phyloP scores from a whole-genome alignment of 2,797 vertebrate genomes.

The Paguma larvata region DNA sequence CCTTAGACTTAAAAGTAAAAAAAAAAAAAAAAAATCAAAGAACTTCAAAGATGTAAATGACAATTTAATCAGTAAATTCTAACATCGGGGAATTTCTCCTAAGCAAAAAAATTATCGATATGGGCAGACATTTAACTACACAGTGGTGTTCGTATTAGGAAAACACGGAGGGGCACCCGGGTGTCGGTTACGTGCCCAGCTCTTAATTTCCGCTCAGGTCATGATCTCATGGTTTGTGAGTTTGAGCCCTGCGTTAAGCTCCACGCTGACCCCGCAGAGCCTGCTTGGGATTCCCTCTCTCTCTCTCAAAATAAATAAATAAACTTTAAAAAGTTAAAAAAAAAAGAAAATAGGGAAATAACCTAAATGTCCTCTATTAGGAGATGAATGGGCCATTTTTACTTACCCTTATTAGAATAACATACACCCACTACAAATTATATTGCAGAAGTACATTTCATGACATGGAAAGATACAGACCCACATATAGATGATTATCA shows the following conservation, averaged over 20 bases:
- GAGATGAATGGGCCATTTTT: slow-evolving; percentile 64
- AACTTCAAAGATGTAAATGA: slow-evolving; percentile 57
- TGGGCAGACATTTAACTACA: slow-evolving; percentile 50
- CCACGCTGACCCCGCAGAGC: too few relatives aligned
- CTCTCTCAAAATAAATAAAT: too few relatives aligned
- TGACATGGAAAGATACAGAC: neutral
- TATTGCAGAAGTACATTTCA: slow-evolving; percentile 33
- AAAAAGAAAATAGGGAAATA: slow-evolving; percentile 79
- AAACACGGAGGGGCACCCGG: slow-evolving; percentile 53
- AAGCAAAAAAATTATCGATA: slow-evolving; percentile 49
- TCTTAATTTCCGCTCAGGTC: too few relatives aligned
- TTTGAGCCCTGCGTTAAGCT: too few relatives aligned
- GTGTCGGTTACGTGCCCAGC: too few relatives aligned
- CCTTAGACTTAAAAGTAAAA: neutral
- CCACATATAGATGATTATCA: neutral
- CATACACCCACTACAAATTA: slow-evolving; percentile 27
- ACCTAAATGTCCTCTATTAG: slow-evolving; percentile 74
- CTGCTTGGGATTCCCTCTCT: too few relatives aligned
- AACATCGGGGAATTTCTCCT: slow-evolving; percentile 60
- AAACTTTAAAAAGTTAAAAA: slow-evolving; percentile 5
- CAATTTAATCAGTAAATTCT: slow-evolving; percentile 66
- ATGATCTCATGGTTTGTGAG: too few relatives aligned
- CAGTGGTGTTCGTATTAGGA: slow-evolving; percentile 50
- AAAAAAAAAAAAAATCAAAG: neutral
- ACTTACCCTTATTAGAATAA: slow-evolving; percentile 63